These are phyloP conservation scores for Trinorchestia longiramus DNA, from an alignment of 1,140 invertebrate genomes.

Conservation along the genomic window DNA sequence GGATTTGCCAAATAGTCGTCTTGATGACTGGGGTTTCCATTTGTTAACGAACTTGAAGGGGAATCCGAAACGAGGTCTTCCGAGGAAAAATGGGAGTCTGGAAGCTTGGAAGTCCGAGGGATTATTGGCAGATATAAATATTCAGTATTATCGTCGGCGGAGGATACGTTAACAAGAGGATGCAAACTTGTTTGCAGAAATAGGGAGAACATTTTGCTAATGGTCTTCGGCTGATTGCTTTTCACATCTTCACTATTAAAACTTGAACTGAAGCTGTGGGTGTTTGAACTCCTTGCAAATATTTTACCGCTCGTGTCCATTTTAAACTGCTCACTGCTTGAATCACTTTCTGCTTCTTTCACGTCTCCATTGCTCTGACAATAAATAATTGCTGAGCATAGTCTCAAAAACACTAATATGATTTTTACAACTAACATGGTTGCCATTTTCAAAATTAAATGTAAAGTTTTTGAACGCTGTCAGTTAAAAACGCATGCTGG, in stretches of 20 bases:
- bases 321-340: neutral
- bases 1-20: conserved; percentile 47
- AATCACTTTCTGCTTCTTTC: neutral
- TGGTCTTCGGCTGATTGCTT: neutral
- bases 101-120: neutral
- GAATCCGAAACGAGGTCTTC: conserved; percentile 1
- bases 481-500: too few relatives aligned
- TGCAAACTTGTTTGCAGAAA: neutral
- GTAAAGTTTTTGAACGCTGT: neutral
- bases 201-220: neutral
- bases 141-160: neutral
- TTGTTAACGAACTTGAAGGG: conserved; percentile 54
- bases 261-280: neutral
- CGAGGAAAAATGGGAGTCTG: neutral
- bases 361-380: neutral
- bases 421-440: neutral
- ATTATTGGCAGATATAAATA: conserved; percentile 19
- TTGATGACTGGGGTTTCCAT: conserved; percentile 37
- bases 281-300: neutral
- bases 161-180: neutral
- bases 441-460: neutral
- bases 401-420: neutral
- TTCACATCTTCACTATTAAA: neutral
- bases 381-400: neutral
- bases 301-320: neutral